Conservation (phyloP, 2,113 vertebrate genomes). For the Cariama cristata region DNA sequence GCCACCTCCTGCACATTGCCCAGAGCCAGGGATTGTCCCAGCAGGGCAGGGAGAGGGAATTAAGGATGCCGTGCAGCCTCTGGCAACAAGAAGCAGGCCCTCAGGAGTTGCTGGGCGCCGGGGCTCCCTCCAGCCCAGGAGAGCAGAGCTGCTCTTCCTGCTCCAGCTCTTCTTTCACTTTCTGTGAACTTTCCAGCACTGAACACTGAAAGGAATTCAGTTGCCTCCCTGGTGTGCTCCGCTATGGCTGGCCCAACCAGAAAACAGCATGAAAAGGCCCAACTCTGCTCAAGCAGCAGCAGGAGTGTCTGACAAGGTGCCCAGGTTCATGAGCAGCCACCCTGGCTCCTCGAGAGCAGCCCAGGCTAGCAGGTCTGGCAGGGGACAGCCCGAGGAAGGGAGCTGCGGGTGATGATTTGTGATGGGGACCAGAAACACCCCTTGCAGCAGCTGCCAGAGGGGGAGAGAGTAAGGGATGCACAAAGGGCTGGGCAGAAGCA, state of each 20-base stretch:
- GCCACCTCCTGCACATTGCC: neutral
- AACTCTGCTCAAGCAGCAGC: neutral
- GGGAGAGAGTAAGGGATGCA: neutral
- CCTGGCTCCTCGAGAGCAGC: accelerated
- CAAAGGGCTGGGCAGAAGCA: accelerated
- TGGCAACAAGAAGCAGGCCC: neutral
- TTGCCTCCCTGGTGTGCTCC: accelerated
- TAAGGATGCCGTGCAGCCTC: neutral
- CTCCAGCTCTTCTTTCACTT: neutral
- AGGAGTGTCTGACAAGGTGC: neutral
- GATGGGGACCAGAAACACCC: neutral
- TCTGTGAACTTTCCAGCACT: neutral
- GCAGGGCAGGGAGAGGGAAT: neutral
- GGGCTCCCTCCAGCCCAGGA: neutral
- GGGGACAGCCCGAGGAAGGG: neutral
- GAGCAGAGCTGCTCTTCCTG: neutral
- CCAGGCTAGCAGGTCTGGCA: accelerated
- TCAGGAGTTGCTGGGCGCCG: accelerated
- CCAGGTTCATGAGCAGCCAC: neutral
- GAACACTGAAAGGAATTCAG: neutral
- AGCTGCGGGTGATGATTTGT: neutral
- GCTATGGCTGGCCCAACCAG: neutral
- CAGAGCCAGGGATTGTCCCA: neutral
- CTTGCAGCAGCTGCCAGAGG: neutral
- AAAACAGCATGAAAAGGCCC: neutral